A percentile compares a stretch with the other conserved stretches of the same genome.
Conservation (phyloP, 2,797 vertebrate species). For the Thalassophryne amazonica region DNA sequence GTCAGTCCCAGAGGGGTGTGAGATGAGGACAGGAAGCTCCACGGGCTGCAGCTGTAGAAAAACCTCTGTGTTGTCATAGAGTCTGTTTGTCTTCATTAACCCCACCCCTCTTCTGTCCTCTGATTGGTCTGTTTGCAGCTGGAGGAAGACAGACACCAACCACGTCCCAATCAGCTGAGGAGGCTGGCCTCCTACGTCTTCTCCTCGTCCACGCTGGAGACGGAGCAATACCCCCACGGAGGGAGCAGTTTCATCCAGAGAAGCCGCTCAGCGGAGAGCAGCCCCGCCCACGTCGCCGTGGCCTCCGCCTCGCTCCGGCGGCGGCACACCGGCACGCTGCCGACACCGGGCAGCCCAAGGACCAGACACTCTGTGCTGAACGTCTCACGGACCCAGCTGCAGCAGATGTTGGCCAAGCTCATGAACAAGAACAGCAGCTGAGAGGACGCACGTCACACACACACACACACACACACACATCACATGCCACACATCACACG, state of each 20-base stretch:
- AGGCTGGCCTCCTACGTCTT: constrained; percentile 99
- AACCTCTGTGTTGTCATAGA: constrained; percentile 6
- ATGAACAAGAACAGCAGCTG: constrained; percentile 90
- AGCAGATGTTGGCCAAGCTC: constrained; percentile 96
- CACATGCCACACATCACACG: background rate
- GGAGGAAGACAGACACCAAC: constrained; percentile 89
- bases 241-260: constrained; percentile 94
- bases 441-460: constrained; percentile 27
- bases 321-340: constrained; percentile 85
- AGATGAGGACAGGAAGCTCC: constrained; percentile 38
- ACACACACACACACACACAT: background rate
- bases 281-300: constrained; percentile 84
- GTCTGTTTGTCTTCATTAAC: constrained; percentile 33
- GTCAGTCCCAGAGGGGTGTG: constrained; percentile 24
- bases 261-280: constrained; percentile 98
- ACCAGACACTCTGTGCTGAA: constrained; percentile 94
- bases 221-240: constrained; percentile 94
- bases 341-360: constrained; percentile 85
- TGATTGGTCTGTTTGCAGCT: constrained; percentile 95
- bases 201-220: constrained; percentile 98
- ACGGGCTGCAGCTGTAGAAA: constrained; percentile 34
- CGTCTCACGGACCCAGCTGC: constrained; percentile 91
- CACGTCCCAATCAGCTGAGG: constrained; percentile 96
- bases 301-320: constrained; percentile 60
- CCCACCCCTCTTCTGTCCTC: constrained; percentile 84